Base-by-base conservation (phyloP, 1,140 invertebrate genomes). In the Drosophila mayri region DNA sequence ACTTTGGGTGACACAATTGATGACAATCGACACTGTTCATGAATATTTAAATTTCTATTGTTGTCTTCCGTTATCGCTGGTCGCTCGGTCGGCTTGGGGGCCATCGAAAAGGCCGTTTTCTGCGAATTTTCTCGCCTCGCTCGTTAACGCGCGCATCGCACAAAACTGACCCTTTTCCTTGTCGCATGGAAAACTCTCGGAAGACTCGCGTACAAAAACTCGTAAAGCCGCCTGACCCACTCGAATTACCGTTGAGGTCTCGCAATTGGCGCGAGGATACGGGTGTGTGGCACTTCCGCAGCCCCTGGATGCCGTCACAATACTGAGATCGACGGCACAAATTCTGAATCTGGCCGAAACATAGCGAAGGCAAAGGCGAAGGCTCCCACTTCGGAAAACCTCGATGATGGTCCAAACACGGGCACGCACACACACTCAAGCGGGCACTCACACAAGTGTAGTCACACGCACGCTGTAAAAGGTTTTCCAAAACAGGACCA, bases 41-140 rank as follows among this genome's bases (percentile, higher is more conserved):
- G 83, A 87, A 87, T 87, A 87, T 87, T 87, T 87, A 76, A 87
- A 82, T 73, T 73, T 70, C 82, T 73, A 76, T 86, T 87, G 83
- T 86, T 75, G 75, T 72, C 37, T 68, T 32, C 30, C 70, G 37
- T 52, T 68, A 43, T 60, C 37, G 40, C 57, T 57, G 75, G 49
- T 30, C 50, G 52, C 14, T 54, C 32, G 30, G 25, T 12, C 25
- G 46, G 46, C 32, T 32, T 30, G 47, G 47, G 47, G 28, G 44
- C 63, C 32, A 41, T 52, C 54, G 32, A 59, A 59, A 58, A 52
- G 32, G 4, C 58, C 32, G 38, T 46, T 62, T 60, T 32, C 55
- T 46, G 50, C 52, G 41, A 63, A 22, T 28, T 44, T 70, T 16
- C 64, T 40, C 43, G 35, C 25, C 14, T 11, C 28, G 59, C 38